phyloP scores from a whole-genome alignment of 1,140 invertebrate species.

The Aporrectodea caliginosa region DNA sequence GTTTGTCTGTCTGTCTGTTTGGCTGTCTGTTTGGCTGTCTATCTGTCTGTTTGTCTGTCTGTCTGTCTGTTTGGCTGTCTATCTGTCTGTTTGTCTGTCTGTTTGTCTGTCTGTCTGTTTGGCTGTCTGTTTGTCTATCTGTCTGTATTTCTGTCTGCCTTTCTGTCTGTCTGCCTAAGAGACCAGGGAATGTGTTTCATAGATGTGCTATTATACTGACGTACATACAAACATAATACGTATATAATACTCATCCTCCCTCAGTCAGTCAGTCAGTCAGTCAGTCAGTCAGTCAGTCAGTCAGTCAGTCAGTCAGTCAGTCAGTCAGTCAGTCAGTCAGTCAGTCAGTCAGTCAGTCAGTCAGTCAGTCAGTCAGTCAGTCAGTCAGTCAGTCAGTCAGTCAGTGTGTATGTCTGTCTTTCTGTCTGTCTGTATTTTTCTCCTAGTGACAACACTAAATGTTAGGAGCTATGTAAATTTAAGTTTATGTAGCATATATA shows the following conservation, averaged over 20 bases:
- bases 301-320: background rate
- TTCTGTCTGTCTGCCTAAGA: background rate
- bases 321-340: background rate
- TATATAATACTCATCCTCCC: too few relatives aligned
- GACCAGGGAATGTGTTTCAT: too few relatives aligned
- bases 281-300: background rate
- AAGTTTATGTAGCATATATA: too few relatives aligned
- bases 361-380: background rate
- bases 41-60: background rate
- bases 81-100: background rate
- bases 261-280: background rate
- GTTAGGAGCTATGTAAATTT: too few relatives aligned
- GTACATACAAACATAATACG: too few relatives aligned
- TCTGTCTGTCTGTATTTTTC: background rate
- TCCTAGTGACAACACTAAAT: too few relatives aligned
- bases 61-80: background rate
- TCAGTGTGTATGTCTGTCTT: background rate
- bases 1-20: background rate
- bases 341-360: background rate
- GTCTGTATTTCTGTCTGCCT: background rate
- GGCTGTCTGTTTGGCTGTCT: background rate
- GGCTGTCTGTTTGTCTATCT: background rate
- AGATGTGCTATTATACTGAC: too few relatives aligned
- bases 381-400: background rate
- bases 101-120: background rate